A percentile compares a stretch with the other conserved stretches of the same genome.
Conservation (phyloP, 2,888 invertebrate species). For the Ferdinandea cuprea region DNA sequence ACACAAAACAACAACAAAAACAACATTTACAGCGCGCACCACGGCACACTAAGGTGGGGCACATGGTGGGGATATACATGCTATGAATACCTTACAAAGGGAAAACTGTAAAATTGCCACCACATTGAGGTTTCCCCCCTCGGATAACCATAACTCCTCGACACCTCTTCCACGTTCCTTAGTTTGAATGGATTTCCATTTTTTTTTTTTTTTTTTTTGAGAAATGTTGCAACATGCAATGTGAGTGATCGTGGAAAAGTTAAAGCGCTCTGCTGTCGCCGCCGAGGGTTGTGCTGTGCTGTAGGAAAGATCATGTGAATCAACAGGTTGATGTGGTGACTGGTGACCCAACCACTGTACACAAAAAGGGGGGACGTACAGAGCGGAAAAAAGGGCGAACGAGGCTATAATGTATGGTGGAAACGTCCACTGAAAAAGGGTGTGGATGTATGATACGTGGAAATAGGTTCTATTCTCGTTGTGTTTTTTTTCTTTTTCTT, state of each 20-base stretch:
- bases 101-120: constrained; percentile 74
- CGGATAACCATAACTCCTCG: constrained; percentile 12
- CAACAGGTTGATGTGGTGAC: constrained; percentile 68
- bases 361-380: neutral
- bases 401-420: constrained; percentile 9
- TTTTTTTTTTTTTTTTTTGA: constrained; percentile 25
- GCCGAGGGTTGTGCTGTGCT: constrained; percentile 29
- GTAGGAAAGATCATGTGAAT: constrained; percentile 55
- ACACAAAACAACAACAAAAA: constrained; percentile 33
- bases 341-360: constrained; percentile 25
- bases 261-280: constrained; percentile 5
- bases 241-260: constrained; percentile 44
- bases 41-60: constrained; percentile 71
- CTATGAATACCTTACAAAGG: constrained; percentile 74
- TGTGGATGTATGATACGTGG: constrained; percentile 49
- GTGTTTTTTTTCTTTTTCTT: constrained; percentile 23
- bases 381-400: neutral
- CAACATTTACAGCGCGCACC: constrained; percentile 11
- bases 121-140: constrained; percentile 68
- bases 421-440: constrained; percentile 61
- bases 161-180: constrained; percentile 17
- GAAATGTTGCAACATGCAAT: constrained; percentile 63
- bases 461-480: constrained; percentile 5
- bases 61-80: constrained; percentile 65
- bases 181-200: constrained; percentile 59